Conservation (phyloP, 2,797 vertebrate species). For the Pangasius djambal region DNA sequence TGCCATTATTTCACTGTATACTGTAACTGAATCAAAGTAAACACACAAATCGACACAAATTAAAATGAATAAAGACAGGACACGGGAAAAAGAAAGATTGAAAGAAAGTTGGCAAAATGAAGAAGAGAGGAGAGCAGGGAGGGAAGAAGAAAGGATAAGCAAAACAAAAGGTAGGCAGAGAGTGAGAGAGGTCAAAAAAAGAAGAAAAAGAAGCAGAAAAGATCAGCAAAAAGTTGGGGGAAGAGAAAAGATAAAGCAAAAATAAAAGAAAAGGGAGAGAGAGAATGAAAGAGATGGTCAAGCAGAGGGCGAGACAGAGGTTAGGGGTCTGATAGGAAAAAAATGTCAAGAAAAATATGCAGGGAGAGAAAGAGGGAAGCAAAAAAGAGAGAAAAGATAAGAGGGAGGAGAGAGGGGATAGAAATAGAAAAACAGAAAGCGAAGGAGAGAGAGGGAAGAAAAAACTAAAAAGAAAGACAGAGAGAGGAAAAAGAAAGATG, state of each 20-base stretch:
- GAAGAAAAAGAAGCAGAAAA: neutral
- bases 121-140: neutral
- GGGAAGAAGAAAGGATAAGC: neutral
- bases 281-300: neutral
- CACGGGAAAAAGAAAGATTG: constrained; percentile 56
- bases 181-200: neutral
- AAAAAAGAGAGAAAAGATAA: neutral
- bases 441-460: neutral
- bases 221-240: neutral
- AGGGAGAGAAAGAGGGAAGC: neutral
- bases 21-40: neutral
- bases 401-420: neutral
- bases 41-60: neutral
- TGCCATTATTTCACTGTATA: neutral
- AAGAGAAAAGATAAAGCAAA: neutral
- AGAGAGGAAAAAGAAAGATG: neutral
- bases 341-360: neutral
- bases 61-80: neutral
- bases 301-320: constrained; percentile 38
- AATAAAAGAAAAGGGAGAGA: constrained; percentile 61
- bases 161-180: neutral
- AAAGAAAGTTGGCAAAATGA: constrained; percentile 54
- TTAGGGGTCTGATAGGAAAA: constrained; percentile 55
- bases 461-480: neutral
- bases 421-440: neutral